A percentile compares a stretch with the other conserved stretches of the same genome.
Evolutionary conservation across 1,140 invertebrate genomes (phyloP).

Genomic region (Scaptomyza montana): DNA sequence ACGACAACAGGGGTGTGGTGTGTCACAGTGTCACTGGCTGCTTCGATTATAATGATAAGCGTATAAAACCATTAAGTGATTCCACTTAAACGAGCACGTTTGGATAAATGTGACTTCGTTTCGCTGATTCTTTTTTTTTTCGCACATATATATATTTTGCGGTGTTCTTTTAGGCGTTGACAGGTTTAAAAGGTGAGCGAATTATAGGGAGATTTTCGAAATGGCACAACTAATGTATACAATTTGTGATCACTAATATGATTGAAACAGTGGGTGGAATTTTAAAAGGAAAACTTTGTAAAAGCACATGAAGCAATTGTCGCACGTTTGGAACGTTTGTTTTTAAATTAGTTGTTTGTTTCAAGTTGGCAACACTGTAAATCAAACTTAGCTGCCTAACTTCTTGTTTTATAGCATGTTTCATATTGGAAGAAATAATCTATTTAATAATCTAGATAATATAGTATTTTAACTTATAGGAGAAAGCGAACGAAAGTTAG

Average conservation of each 20-base stretch:
- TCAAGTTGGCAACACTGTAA: no score
- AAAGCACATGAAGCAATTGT: no score
- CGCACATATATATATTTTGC: neutral
- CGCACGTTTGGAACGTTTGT: no score
- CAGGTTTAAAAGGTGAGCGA: conserved; percentile 4
- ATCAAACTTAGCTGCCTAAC: no score
- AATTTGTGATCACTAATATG: conserved; percentile 10
- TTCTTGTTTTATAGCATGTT: no score
- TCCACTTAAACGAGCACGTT: conserved; percentile 79
- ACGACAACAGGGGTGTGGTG: neutral
- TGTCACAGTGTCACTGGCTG: neutral
- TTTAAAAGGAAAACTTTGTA: no score
- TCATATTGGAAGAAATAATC: no score
- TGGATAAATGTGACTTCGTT: conserved; percentile 52
- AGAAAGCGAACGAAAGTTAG: no score
- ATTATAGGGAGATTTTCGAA: neutral
- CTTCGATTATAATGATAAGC: conserved; percentile 77
- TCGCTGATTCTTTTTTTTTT: neutral
- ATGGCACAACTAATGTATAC: conserved; percentile 8
- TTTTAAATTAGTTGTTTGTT: no score
- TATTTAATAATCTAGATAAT: no score
- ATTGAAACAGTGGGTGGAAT: neutral
- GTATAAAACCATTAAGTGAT: conserved; percentile 81
- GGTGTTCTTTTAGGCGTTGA: conserved; percentile 13
- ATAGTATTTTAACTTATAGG: no score